Evolutionary conservation across 2,888 invertebrate genomes (phyloP), one percentile per base, ranked within the genome.

Genomic region (Escarpia spicata): DNA sequence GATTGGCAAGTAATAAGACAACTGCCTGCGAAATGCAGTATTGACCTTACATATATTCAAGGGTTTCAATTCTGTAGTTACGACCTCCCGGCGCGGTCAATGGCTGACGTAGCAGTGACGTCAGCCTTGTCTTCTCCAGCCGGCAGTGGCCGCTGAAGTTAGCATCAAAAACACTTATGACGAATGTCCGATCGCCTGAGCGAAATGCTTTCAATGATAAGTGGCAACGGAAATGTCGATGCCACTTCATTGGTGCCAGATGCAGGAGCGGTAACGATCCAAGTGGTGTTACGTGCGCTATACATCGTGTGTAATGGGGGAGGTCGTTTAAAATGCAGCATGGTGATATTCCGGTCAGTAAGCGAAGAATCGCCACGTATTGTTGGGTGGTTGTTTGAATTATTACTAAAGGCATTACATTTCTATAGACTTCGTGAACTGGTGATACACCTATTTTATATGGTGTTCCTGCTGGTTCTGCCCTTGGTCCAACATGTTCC

Each of bases 171-270:
- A 26, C 75, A 26, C 75, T 75, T 75, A 52, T 52, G 75, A 75
- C 26, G 26, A 75, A 26, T 75, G 75, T 75, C 75, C 75, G 75
- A n/a, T n/a, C n/a, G 26, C 75, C 75, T 75, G 75, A 19, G 75
- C 75, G 75, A 75, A 75, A 75, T 75, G 75, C 75, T 75, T 75
- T 75, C 75, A 75, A 75, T 75, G 26, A 15, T 75, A 75, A 75
- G 75, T 75, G 75, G 75, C 75, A 75, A 75, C 75, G 75, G 75
- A 75, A 75, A 75, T n/a, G 75, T 75, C 75, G n/a, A 26, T 75
- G 75, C 75, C 75, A 75, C 75, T 75, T 75, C 75, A 26, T 75
- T 75, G 75, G 6, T 75, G 75, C 75, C 75, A 75, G 19, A 75
- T 75, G 75, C 75, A 75, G 75, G 6, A 19, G 19, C 75, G 19